Percentiles rank a stretch among this genome's conserved stretches.
Evolutionary conservation across 2,888 invertebrate genomes (phyloP).

Genomic region (Baccha elongata): DNA sequence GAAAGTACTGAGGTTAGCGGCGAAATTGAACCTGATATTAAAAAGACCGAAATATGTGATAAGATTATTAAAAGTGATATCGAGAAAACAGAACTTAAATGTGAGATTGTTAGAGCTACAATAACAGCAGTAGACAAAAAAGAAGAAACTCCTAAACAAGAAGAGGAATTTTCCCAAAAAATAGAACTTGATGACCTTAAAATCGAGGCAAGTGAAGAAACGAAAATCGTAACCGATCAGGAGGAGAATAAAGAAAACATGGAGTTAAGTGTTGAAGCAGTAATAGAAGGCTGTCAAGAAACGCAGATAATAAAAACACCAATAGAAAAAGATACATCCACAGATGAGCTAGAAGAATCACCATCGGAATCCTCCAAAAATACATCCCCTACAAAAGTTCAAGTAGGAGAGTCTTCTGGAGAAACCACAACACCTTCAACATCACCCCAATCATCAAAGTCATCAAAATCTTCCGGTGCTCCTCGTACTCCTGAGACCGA

Average conservation of each 20-base stretch:
- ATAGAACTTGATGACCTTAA: constrained; percentile 52
- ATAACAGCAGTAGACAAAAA: constrained; percentile 17
- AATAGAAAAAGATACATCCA: constrained; percentile 31
- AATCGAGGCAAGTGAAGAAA: constrained; percentile 46
- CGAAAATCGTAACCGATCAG: constrained; percentile 28
- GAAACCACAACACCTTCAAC: constrained; percentile 75
- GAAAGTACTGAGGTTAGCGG: constrained; percentile 3
- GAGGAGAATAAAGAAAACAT: constrained; percentile 64
- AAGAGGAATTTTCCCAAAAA: constrained; percentile 55
- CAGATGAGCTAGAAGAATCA: constrained; percentile 64
- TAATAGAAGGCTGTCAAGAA: constrained; percentile 25
- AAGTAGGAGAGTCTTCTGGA: constrained; percentile 57
- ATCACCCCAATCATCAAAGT: constrained; percentile 74
- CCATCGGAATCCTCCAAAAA: constrained; percentile 65
- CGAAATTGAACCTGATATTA: neutral
- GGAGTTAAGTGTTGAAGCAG: constrained; percentile 18
- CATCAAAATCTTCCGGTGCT: constrained; percentile 45
- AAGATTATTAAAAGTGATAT: constrained; percentile 42
- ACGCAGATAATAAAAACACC: neutral
- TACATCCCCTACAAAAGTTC: constrained; percentile 65
- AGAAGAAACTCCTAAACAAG: constrained; percentile 21
- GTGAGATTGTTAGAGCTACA: neutral
- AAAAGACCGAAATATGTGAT: constrained; percentile 51
- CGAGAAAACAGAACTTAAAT: constrained; percentile 22
- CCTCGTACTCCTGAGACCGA: constrained; percentile 82